A percentile compares a stretch with the other conserved stretches of the same genome.
phyloP scores from a whole-genome alignment of 1,140 invertebrate species.

The Zaprionus taronus region DNA sequence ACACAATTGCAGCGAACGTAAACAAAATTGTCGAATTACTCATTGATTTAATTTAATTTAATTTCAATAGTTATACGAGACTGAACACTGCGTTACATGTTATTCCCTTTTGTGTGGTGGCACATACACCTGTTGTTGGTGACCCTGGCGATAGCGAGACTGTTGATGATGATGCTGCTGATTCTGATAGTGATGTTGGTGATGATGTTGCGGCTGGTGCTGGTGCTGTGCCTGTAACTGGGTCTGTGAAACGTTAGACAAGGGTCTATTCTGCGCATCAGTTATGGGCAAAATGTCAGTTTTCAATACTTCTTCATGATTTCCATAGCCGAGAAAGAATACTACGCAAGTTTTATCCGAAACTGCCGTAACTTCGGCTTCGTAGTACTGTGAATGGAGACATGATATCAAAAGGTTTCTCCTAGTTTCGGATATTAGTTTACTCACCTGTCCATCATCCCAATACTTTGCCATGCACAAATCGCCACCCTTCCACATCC shows the following conservation, averaged over 20 bases:
- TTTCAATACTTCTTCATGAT: constrained; percentile 94
- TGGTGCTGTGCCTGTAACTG: constrained; percentile 19
- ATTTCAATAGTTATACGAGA: constrained; percentile 46
- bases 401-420: neutral
- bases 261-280: constrained; percentile 77
- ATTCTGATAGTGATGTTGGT: constrained; percentile 23
- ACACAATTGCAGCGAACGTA: constrained; percentile 15
- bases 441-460: constrained; percentile 93
- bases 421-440: neutral
- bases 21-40: constrained; percentile 29
- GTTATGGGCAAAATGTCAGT: constrained; percentile 90
- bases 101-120: constrained; percentile 84
- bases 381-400: constrained; percentile 90
- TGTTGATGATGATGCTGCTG: constrained; percentile 31
- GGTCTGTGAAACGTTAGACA: constrained; percentile 55
- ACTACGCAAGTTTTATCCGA: constrained; percentile 93
- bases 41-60: constrained; percentile 61
- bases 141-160: constrained; percentile 66
- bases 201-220: constrained; percentile 19
- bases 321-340: constrained; percentile 93
- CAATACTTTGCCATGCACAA: constrained; percentile 95
- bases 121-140: constrained; percentile 82
- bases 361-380: constrained; percentile 91
- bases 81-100: constrained; percentile 30
- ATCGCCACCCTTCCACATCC: constrained; percentile 91